A percentile compares a stretch with the other conserved stretches of the same genome.
Evolutionary conservation across 2,797 vertebrate genomes (phyloP).

Genomic region (Molossus molossus): DNA sequence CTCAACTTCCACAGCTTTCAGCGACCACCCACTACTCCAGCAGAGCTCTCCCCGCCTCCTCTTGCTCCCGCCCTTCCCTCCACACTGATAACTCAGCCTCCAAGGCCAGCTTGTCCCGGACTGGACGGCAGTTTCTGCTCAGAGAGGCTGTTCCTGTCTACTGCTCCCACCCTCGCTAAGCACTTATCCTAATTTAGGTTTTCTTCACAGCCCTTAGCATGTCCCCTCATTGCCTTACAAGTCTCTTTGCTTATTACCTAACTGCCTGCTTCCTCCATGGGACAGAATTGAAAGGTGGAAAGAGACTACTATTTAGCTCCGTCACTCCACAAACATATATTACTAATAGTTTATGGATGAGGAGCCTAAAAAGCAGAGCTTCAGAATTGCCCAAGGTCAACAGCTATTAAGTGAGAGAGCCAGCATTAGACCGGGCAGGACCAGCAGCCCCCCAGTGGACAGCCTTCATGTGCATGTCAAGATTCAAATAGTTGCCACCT

Average conservation of each 20-base stretch:
- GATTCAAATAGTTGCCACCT: neutral
- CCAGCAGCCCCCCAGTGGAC: neutral
- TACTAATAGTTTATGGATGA: neutral
- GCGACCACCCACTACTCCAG: fast-evolving
- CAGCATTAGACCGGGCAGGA: fast-evolving
- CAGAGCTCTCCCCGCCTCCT: neutral
- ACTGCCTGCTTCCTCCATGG: neutral
- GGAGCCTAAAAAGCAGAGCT: neutral
- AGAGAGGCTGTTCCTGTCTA: neutral
- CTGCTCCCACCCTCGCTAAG: neutral
- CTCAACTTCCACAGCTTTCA: neutral
- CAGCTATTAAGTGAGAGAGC: fast-evolving
- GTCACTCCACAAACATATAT: neutral
- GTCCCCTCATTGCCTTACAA: too few species aligned
- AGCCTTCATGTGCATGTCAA: neutral
- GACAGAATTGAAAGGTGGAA: neutral
- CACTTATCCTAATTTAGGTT: neutral
- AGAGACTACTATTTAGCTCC: neutral
- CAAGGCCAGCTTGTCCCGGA: neutral
- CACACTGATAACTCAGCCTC: neutral
- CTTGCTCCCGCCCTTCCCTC: neutral
- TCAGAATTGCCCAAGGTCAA: neutral
- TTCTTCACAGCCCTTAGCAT: neutral
- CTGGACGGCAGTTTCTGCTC: neutral
- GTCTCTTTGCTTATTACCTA: neutral